Percentiles rank a stretch among this genome's conserved stretches.
Evolutionary conservation across 2,888 invertebrate genomes (phyloP).

Genomic region (Tyria jacobaeae): DNA sequence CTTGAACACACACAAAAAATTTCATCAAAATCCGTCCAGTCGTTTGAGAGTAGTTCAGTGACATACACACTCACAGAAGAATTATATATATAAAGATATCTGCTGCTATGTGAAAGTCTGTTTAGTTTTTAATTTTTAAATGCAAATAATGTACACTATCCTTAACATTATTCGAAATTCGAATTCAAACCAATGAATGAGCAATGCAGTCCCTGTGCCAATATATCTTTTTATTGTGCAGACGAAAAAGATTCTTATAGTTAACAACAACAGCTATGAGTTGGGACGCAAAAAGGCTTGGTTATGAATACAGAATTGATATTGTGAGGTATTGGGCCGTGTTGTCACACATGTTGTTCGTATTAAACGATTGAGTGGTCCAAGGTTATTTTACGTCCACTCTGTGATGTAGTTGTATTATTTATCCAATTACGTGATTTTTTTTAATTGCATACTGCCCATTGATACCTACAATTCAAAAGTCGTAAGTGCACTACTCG

Average conservation of each 20-base stretch:
- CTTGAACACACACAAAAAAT: no score
- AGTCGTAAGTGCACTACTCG: no score
- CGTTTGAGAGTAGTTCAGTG: no score
- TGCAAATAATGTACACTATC: constrained; percentile 23
- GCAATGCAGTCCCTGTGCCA: constrained; percentile 52
- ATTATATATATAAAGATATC: no score
- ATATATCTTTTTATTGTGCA: constrained; percentile 11
- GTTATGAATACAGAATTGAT: constrained; percentile 55
- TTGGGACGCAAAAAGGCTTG: constrained; percentile 23
- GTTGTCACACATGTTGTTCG: constrained; percentile 62
- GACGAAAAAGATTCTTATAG: constrained; percentile 31
- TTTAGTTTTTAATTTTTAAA: no score
- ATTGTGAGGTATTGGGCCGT: constrained; percentile 62
- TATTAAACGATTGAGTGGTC: constrained; percentile 48
- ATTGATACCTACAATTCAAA: no score
- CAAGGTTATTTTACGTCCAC: constrained; percentile 25
- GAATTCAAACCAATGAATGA: constrained; percentile 63
- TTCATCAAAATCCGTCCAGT: no score
- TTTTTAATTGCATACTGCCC: no score
- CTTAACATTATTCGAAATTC: constrained; percentile 57
- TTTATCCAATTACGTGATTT: no score
- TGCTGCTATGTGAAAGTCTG: no score
- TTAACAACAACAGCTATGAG: not conserved
- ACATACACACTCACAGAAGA: no score
- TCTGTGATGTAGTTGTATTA: not conserved